Conservation (phyloP, 2,113 vertebrate genomes). For the Toxotes chatareus region DNA sequence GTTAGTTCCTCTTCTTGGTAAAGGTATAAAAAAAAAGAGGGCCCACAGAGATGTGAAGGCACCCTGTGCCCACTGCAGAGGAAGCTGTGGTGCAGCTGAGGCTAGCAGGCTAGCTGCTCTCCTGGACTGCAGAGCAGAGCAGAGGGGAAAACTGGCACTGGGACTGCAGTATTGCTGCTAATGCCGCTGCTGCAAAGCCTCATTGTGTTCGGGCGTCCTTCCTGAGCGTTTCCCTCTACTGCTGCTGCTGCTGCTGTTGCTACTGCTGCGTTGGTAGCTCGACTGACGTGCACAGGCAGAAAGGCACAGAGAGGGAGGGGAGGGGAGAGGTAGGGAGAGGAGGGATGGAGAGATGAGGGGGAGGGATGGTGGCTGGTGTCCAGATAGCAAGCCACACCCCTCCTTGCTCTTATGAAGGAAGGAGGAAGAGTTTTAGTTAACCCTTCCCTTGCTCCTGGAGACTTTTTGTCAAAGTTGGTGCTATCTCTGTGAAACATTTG, state of each 20-base stretch:
- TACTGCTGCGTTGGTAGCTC: slow-evolving; percentile 61
- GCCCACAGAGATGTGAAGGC: slow-evolving; percentile 64
- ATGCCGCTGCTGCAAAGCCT: slow-evolving; percentile 69
- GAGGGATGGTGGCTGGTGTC: slow-evolving; percentile 77
- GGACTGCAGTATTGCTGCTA: slow-evolving; percentile 61
- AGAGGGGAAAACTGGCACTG: slow-evolving; percentile 46
- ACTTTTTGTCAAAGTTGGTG: slow-evolving; percentile 21
- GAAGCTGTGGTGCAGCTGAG: slow-evolving; percentile 67
- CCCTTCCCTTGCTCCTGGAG: slow-evolving; percentile 69
- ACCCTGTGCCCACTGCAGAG: slow-evolving; percentile 65
- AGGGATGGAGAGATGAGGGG: slow-evolving; percentile 74
- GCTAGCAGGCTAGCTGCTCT: slow-evolving; percentile 54
- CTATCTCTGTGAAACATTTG: not conserved
- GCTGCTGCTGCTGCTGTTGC: slow-evolving; percentile 58
- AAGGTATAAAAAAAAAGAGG: slow-evolving; percentile 60
- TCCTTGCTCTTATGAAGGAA: slow-evolving; percentile 70
- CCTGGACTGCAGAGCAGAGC: slow-evolving; percentile 58
- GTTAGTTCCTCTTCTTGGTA: slow-evolving; percentile 73
- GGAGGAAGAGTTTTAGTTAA: slow-evolving; percentile 73
- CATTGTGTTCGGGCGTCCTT: slow-evolving; percentile 75
- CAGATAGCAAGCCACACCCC: slow-evolving; percentile 81
- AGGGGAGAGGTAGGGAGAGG: slow-evolving; percentile 54
- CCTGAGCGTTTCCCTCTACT: slow-evolving; percentile 66
- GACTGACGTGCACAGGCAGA: slow-evolving; percentile 78
- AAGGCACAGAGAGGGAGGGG: slow-evolving; percentile 65